These are phyloP conservation scores for Belonocnema kinseyi DNA, from an alignment of 1,140 invertebrate genomes.

Conservation along the genomic window DNA sequence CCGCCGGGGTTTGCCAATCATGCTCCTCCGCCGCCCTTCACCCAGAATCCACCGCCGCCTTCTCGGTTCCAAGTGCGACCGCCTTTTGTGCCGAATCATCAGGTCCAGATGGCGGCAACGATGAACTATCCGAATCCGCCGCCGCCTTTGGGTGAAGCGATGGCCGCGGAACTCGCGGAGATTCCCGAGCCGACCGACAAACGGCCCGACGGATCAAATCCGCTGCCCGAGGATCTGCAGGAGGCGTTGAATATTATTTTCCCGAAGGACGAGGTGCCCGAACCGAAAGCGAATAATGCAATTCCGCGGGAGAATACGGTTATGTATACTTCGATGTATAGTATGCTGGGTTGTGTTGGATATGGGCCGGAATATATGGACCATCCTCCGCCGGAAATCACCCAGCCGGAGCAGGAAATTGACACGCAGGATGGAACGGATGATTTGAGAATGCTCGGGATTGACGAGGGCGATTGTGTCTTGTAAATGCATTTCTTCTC, in stretches of 20 bases:
- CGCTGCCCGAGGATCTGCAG: slow-evolving; percentile 81
- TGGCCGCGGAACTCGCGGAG: slow-evolving; percentile 50
- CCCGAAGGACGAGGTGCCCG: slow-evolving; percentile 71
- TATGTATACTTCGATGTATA: slow-evolving; percentile 73
- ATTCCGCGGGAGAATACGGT: slow-evolving; percentile 61
- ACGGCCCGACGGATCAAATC: slow-evolving; percentile 60
- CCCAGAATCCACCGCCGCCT: slow-evolving; percentile 47
- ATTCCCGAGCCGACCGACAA: slow-evolving; percentile 66
- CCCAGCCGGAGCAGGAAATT: slow-evolving; percentile 65
- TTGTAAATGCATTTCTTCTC: slow-evolving; percentile 55
- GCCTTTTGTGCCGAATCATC: slow-evolving; percentile 50
- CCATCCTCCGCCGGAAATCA: slow-evolving; percentile 72
- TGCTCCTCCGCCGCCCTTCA: slow-evolving; percentile 36
- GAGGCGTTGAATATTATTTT: slow-evolving; percentile 85
- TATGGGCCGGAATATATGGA: slow-evolving; percentile 74
- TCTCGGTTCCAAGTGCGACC: slow-evolving; percentile 40
- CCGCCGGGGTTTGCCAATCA: slow-evolving; percentile 45
- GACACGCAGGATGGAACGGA: slow-evolving; percentile 72
- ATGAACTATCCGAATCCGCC: slow-evolving; percentile 62
- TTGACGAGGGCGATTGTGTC: slow-evolving; percentile 74
- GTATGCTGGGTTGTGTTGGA: slow-evolving; percentile 70
- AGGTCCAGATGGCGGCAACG: slow-evolving; percentile 53
- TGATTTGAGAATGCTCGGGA: slow-evolving; percentile 74
- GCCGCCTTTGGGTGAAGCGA: slow-evolving; percentile 55
- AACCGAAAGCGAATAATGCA: slow-evolving; percentile 31